Base-by-base conservation (phyloP, 2,888 invertebrate species). In the Biston betularia region DNA sequence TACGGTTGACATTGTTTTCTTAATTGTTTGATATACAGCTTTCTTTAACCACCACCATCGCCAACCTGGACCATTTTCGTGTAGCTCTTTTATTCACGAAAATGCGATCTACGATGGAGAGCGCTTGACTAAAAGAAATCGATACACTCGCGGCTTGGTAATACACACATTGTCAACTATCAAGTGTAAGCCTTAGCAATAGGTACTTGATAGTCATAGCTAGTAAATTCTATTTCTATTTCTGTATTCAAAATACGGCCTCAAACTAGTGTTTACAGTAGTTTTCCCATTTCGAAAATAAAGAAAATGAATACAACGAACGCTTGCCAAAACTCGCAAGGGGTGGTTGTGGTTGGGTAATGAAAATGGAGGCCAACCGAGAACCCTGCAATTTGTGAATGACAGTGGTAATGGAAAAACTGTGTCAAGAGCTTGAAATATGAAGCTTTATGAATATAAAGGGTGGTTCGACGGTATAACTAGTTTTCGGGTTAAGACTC, bases 371-470 rank as follows among this genome's bases (percentile, higher is more conserved):
- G 50, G 49, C 34, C 34, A 40, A 46, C 52, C 8, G 56, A 65
- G 65, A 52, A 57, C 64, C 61, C 52, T 58, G 66, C 66, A 68
- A 72, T 73, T 67, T 70, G 65, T 65, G 70, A 71, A 71, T 71
- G 71, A 73, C 74, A 75, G 74, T 73, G 69, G 70, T 76, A 75
- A 77, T 73, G 75, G 74, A 75, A 75, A 75, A 79, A 78, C 75
- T 75, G 74, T 78, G 78, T 80, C 79, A 76, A 68, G 70, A 44
- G 57, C 59, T 65, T 67, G 66, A 63, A 68, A 70, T 64, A 71
- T 74, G 71, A 73, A 70, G 71, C 71, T 72, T 74, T 64, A 70
- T 71, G 71, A 74, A 75, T 69, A 71, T 68, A 68, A 64, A 75
- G 72, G 73, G 48, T 33, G 42, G n/a, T 14, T 38, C 35, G 70